Evolutionary conservation across 2,797 vertebrate genomes (phyloP).

Genomic region (Hydrophis major): DNA sequence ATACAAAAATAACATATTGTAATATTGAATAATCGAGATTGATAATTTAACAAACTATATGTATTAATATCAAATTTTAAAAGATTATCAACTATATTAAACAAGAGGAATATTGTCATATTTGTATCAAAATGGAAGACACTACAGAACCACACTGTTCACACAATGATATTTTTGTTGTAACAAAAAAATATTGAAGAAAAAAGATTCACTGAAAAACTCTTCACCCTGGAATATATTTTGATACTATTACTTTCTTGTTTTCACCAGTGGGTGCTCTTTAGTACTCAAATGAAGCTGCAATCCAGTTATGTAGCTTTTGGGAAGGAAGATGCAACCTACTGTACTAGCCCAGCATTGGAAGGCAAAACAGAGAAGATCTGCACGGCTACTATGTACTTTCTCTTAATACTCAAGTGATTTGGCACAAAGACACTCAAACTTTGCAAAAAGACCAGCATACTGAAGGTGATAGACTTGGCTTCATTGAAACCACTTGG

Average conservation of each 20-base stretch:
- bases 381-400: conserved; percentile 2
- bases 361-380: not conserved
- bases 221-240: not conserved
- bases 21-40: no score
- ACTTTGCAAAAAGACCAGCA: conserved; percentile 6
- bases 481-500: not conserved
- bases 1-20: no score
- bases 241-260: not conserved
- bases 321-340: conserved; percentile 2
- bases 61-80: no score
- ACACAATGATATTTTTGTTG: no score
- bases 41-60: no score
- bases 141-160: no score
- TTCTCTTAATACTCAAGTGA: not conserved
- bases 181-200: no score
- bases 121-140: no score
- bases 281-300: conserved; percentile 3
- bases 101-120: no score
- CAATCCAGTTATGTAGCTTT: not conserved
- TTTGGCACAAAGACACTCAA: not conserved
- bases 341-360: not conserved
- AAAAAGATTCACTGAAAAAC: not conserved
- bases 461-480: conserved; percentile 11
- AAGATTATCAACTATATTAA: no score
- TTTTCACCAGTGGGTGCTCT: not conserved